These are phyloP conservation scores for Ametastegia equiseti DNA, from an alignment of 2,888 invertebrate genomes.

Conservation along the genomic window DNA sequence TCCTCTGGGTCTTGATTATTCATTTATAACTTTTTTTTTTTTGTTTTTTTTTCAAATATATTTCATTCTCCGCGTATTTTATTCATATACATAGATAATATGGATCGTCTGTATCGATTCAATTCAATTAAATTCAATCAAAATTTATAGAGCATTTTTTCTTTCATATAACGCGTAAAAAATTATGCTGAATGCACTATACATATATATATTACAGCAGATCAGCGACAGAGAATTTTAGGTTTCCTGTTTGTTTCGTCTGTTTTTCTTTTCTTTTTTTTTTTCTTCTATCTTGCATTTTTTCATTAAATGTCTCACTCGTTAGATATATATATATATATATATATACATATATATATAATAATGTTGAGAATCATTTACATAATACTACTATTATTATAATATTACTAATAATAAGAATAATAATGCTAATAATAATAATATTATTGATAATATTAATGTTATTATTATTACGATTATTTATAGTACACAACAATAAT, in stretches of 20 bases:
- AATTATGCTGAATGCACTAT: slow-evolving; percentile 42
- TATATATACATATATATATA: slow-evolving; percentile 9
- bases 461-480: slow-evolving; percentile 26
- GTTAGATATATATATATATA: slow-evolving; percentile 24
- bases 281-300: neutral
- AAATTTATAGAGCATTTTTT: no score
- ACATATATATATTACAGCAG: slow-evolving; percentile 31
- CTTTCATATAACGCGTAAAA: slow-evolving; percentile 26
- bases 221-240: slow-evolving; percentile 28
- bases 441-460: neutral
- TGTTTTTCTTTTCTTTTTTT: neutral
- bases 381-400: slow-evolving; percentile 3
- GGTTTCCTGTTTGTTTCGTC: neutral
- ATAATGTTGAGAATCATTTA: slow-evolving; percentile 1
- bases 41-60: slow-evolving; percentile 29
- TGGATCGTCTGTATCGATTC: neutral
- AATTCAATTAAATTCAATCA: slow-evolving; percentile 9
- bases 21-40: slow-evolving; percentile 7
- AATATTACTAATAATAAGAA: slow-evolving; percentile 4
- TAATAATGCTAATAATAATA: slow-evolving; percentile 2
- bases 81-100: neutral
- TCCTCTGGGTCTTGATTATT: neutral
- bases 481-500: slow-evolving; percentile 29
- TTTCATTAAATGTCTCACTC: neutral
- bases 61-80: neutral